phyloP scores from a whole-genome alignment of 64 coral and sea anemone genomes.

The Platygyra sinensis region DNA sequence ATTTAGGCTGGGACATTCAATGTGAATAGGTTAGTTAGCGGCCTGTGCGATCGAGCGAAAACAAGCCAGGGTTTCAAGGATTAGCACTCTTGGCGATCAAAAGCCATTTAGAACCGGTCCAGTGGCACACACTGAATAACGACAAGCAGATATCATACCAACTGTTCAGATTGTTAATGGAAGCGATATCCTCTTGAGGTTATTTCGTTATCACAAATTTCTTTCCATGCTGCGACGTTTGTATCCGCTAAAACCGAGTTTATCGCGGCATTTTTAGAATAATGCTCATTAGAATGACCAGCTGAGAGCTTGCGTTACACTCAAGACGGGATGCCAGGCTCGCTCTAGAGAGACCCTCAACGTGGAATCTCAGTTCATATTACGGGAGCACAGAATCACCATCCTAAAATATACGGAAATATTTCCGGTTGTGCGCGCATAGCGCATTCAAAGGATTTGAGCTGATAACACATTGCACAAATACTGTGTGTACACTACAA shows the following conservation, averaged over 20 bases:
- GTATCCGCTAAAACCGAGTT: neutral
- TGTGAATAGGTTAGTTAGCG: neutral
- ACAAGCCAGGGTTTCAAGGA: neutral
- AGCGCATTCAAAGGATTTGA: neutral
- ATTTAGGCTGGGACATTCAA: neutral
- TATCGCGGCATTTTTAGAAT: neutral
- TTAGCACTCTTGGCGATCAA: conserved; percentile 2
- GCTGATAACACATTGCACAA: neutral
- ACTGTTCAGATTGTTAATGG: neutral
- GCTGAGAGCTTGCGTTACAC: neutral
- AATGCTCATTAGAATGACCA: neutral
- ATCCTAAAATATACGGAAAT: neutral
- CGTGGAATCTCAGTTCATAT: neutral
- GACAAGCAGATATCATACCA: neutral
- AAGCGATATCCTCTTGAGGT: neutral
- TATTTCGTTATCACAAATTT: neutral
- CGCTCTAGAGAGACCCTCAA: neutral
- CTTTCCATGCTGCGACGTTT: neutral
- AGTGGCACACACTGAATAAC: neutral
- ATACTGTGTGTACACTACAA: neutral
- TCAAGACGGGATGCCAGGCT: neutral
- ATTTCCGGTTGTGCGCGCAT: conserved; percentile 12
- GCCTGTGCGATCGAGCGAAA: neutral
- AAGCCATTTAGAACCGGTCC: neutral
- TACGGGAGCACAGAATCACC: neutral